Evolutionary conservation across 2,113 vertebrate species (phyloP).

Genomic region (Naja naja): DNA sequence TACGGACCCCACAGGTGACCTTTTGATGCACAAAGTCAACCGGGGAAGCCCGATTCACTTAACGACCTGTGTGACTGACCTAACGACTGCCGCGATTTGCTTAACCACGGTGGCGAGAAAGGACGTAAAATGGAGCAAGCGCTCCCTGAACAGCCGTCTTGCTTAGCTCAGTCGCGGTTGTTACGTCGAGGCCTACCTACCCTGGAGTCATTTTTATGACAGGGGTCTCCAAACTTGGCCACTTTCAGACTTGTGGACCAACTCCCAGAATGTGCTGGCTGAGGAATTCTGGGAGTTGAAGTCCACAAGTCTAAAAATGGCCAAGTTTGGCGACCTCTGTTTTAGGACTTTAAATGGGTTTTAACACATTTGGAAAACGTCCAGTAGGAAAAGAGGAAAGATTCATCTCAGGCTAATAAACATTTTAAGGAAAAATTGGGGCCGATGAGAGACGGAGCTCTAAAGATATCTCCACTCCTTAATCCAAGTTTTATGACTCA

Average conservation of each 20-base stretch:
- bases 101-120: not conserved
- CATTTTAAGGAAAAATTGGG: fast-evolving
- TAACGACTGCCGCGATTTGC: not conserved
- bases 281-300: too few relatives aligned
- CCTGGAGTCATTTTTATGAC: not conserved
- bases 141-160: not conserved
- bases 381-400: not conserved
- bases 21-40: not conserved
- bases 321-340: too few relatives aligned
- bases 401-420: not conserved
- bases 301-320: too few relatives aligned
- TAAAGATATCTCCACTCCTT: not conserved
- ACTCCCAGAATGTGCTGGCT: too few relatives aligned
- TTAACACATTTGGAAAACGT: not conserved
- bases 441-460: not conserved
- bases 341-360: not conserved
- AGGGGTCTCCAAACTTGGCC: too few relatives aligned
- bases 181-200: not conserved
- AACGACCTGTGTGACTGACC: not conserved
- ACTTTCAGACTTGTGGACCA: too few relatives aligned
- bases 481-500: conserved; percentile 4
- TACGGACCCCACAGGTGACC: fast-evolving
- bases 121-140: not conserved
- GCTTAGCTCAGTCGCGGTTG: not conserved
- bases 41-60: not conserved